These are phyloP conservation scores for Fragum sueziense DNA, from an alignment of 2,888 invertebrate species.

Conservation along the genomic window DNA sequence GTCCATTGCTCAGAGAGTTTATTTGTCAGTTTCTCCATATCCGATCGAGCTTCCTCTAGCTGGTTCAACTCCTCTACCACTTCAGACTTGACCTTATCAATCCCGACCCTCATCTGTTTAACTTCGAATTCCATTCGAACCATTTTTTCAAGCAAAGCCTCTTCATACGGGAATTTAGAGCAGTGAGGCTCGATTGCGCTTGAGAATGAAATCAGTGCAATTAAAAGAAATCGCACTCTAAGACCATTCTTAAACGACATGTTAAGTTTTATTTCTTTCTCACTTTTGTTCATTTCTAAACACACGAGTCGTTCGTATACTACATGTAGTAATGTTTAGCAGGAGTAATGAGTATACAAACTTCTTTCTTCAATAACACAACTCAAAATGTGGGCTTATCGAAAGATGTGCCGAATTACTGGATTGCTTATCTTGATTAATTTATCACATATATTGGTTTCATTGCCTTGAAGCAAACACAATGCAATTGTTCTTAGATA, in stretches of 20 bases:
- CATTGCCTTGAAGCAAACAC: too few relatives aligned
- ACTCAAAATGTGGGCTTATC: too few relatives aligned
- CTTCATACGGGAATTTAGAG: neutral
- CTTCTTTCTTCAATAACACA: too few relatives aligned
- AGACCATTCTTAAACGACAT: neutral
- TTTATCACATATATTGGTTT: too few relatives aligned
- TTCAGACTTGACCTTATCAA: neutral
- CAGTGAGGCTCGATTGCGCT: neutral
- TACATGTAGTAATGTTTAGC: too few relatives aligned
- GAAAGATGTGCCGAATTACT: too few relatives aligned
- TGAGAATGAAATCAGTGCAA: neutral
- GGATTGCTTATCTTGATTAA: too few relatives aligned
- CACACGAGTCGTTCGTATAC: too few relatives aligned
- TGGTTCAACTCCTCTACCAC: neutral
- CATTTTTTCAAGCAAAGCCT: neutral
- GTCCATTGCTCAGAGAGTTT: neutral
- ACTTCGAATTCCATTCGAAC: neutral
- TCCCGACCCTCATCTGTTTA: neutral
- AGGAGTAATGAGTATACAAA: too few relatives aligned
- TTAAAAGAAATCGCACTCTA: neutral
- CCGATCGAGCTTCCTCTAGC: neutral
- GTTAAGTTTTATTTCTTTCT: neutral
- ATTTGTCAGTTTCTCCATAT: neutral
- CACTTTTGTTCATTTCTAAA: too few relatives aligned
- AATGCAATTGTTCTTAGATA: too few relatives aligned